Evolutionary conservation across 2,888 invertebrate species (phyloP), one percentile per base, ranked within the genome.

Genomic region (Pristionchus japonicus): DNA sequence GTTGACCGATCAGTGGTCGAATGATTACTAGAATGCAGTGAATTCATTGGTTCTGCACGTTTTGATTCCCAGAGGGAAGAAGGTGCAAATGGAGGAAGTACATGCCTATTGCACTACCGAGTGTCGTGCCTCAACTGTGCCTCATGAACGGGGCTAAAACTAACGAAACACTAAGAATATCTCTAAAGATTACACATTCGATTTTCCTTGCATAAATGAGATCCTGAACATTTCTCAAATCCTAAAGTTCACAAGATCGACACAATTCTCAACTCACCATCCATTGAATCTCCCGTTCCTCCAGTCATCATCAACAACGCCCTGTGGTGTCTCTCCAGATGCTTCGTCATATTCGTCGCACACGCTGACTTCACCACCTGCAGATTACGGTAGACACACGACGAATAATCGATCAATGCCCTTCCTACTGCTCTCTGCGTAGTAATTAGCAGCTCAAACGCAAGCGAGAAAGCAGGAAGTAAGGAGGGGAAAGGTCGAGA

Each of bases 331-430:
- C 92, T 67, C 74, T 92, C 92, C 88, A 92, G 86, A 84, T 92
- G 92, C 82, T 92, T 92, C n/a, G 92, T 92, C 92, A 92, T 92
- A 49, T 92, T 92, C 61, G 92, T 92, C n/a, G 92, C 92, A 77
- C 92, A 92, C 37, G 92, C 92, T 27, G 92, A 92, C 87, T 90
- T 88, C 11, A 92, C 92, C 17, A 91, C 89, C 91, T 91, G 88
- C 34, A 90, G 40, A 82, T 82, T 82, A 82, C 82, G n/a, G 82
- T 82, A 82, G 49, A 1, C 15, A 82, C 82, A 82, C 82, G n/a
- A n/a, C n/a, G n/a, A n/a, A n/a, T 20, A 64, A 70, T 74, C 74
- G 74, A 74, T 40, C 74, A 40, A 40, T 74, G 74, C 74, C 74
- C n/a, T 40, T 74, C 43, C 43, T 74, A 23, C 34, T 40, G 52